Base-by-base conservation (phyloP, 2,888 invertebrate genomes). In the Andrena camellia region DNA sequence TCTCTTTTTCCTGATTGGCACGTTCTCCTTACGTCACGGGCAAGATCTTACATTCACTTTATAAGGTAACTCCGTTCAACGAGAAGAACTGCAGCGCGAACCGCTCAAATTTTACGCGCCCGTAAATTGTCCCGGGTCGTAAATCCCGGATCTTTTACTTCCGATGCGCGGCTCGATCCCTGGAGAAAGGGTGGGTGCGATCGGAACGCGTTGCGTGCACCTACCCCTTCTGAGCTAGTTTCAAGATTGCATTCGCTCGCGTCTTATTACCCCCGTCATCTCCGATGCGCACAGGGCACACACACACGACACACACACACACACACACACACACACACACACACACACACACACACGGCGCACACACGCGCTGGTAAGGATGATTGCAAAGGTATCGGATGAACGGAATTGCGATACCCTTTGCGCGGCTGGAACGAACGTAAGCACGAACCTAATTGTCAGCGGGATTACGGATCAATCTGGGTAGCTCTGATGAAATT, bases 181-280 rank as follows among this genome's bases (percentile, higher is more conserved):
- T 4, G n/a, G 5, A n/a, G n/a, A 10, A 1, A 57, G 20, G 48
- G n/a, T 1, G 17, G 10, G 20, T 17, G 26, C 33, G 69, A 79
- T 79, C 23, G 78, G 69, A 69, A 79, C 76, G 52, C 75, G 48
- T 78, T 35, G 77, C 79, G 63, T 72, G 35, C 52, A 63, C 63
- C 52, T 69, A 48, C 35, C n/a, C 57, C 35, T 52, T 63, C 83
- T 79, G 67, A 60, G 80, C 81, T 82, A 82, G 80, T 80, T 86
- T 83, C 87, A 74, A 87, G 88, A 90, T 89, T 88, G 82, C 84
- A 82, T 88, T 86, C 79, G 73, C 82, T 83, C 81, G 74, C 88
- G 79, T 88, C 89, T 89, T 88, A 89, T 89, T 89, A 86, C 84
- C 81, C 77, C 66, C 78, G 81, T 86, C 88, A 85, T 86, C 89